Evolutionary conservation across 2,797 vertebrate genomes (phyloP).

Genomic region (Melanotaenia nigrans): DNA sequence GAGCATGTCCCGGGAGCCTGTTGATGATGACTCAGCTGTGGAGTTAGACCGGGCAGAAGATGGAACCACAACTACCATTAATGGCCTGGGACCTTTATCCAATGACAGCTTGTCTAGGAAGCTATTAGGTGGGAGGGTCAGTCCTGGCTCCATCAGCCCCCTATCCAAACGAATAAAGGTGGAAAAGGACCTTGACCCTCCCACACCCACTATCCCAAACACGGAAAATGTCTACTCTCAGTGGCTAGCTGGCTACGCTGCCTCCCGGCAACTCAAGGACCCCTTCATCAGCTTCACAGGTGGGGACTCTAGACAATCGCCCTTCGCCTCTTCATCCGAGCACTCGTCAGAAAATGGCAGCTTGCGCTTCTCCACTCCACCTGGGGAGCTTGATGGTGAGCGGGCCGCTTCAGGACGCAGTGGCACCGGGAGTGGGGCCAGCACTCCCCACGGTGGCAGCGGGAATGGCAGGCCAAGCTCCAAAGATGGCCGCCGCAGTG

Average conservation of each 20-base stretch:
- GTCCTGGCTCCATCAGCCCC: conserved; percentile 92
- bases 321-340: conserved; percentile 96
- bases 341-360: conserved; percentile 98
- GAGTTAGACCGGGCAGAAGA: conserved; percentile 90
- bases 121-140: conserved; percentile 86
- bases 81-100: conserved; percentile 90
- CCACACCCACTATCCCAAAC: conserved; percentile 92
- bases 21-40: conserved; percentile 88
- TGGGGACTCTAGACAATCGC: conserved; percentile 98
- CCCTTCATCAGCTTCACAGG: conserved; percentile 92
- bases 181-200: conserved; percentile 95
- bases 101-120: conserved; percentile 91
- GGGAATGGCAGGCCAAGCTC: conserved; percentile 91
- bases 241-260: conserved; percentile 96
- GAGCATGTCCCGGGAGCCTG: conserved; percentile 85
- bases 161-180: conserved; percentile 98
- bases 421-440: conserved; percentile 96
- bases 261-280: conserved; percentile 97
- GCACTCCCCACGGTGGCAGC: conserved; percentile 94
- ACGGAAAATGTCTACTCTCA: conserved; percentile 98
- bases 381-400: conserved; percentile 93
- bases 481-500: conserved; percentile 97
- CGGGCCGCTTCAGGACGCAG: conserved; percentile 92
- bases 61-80: conserved; percentile 76
- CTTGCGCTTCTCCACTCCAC: conserved; percentile 97